Conservation (phyloP, 2,888 invertebrate genomes). For the Stegophylla sp. region DNA sequence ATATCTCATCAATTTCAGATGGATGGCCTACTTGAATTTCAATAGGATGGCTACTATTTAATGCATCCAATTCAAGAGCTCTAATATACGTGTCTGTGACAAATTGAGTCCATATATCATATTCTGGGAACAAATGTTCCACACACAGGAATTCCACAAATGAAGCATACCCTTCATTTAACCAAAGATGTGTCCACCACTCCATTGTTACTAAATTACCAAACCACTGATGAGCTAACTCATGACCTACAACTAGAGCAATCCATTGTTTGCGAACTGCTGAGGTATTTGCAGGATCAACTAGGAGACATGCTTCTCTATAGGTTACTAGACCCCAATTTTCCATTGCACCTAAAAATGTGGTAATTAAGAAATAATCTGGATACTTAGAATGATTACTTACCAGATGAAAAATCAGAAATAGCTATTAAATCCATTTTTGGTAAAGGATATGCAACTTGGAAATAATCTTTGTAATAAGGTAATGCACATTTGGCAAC, state of each 20-base stretch:
- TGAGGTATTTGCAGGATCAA: constrained; percentile 89
- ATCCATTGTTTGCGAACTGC: constrained; percentile 83
- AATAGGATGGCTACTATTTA: constrained; percentile 94
- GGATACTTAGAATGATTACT: not conserved
- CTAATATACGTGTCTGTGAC: constrained; percentile 85
- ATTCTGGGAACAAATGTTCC: constrained; percentile 90
- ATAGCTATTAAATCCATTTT: constrained; percentile 97
- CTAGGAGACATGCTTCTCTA: constrained; percentile 87
- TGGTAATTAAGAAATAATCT: constrained; percentile 21
- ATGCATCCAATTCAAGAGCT: constrained; percentile 84
- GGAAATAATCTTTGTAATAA: constrained; percentile 93
- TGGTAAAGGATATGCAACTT: constrained; percentile 91
- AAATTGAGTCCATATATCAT: constrained; percentile 96
- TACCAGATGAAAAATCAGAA: constrained; percentile 88
- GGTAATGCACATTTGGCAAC: constrained; percentile 91
- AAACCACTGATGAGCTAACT: constrained; percentile 98
- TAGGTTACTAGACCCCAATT: constrained; percentile 97
- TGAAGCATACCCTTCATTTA: constrained; percentile 95
- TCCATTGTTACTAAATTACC: constrained; percentile 98
- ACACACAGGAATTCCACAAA: constrained; percentile 96
- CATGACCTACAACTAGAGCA: constrained; percentile 88
- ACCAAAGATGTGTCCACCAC: constrained; percentile 97
- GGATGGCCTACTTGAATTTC: constrained; percentile 92
- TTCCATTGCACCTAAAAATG: constrained; percentile 83
- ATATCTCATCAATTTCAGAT: constrained; percentile 94